Percentiles rank a stretch among this genome's conserved stretches.
These are phyloP conservation scores for Ardeotis arabs DNA, from an alignment of 2,113 vertebrate species.

Conservation along the genomic window DNA sequence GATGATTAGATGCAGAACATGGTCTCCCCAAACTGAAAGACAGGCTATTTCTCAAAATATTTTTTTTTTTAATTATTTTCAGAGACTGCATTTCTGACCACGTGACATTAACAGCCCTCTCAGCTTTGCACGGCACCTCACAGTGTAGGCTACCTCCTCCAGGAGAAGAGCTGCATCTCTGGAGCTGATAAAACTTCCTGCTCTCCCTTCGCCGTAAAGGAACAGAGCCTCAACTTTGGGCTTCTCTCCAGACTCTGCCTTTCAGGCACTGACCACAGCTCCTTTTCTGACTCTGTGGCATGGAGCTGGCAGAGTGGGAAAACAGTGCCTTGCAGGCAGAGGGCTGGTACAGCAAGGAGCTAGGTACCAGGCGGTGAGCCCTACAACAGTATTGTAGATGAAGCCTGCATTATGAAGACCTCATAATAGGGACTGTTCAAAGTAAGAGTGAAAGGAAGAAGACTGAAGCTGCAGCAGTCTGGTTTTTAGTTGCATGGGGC, in stretches of 20 bases:
- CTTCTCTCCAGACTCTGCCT: background rate
- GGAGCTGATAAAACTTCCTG: background rate
- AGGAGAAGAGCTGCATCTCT: background rate
- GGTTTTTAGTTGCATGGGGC: background rate
- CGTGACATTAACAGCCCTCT: background rate
- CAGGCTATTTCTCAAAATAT: background rate
- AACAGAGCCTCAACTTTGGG: background rate
- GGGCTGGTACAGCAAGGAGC: background rate
- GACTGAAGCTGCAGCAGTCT: background rate
- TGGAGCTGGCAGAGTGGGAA: background rate
- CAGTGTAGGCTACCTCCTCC: background rate
- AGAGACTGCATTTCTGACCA: background rate
- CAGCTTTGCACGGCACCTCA: background rate
- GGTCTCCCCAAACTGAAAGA: background rate
- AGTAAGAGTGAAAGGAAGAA: background rate
- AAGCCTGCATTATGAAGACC: background rate
- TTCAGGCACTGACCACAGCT: background rate
- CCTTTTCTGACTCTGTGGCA: background rate
- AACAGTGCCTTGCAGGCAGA: background rate
- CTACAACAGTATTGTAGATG: background rate
- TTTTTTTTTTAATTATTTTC: background rate
- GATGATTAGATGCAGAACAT: slow-evolving; percentile 78
- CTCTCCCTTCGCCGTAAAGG: background rate
- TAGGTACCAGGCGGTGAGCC: background rate
- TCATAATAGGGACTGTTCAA: background rate